A percentile compares a stretch with the other conserved stretches of the same genome.
phyloP scores from a whole-genome alignment of 1,140 invertebrate species.

The Cataglyphis hispanica region DNA sequence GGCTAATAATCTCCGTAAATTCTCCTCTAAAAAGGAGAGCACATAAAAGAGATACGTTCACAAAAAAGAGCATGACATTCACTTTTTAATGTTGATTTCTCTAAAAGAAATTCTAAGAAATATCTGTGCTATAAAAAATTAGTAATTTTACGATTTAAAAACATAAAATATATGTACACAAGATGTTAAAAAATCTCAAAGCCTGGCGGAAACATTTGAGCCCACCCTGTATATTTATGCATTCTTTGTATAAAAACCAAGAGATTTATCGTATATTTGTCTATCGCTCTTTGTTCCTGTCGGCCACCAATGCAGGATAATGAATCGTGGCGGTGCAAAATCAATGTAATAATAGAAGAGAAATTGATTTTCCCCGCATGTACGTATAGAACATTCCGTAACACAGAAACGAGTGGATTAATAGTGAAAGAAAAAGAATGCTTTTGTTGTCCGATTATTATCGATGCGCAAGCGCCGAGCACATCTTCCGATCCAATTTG shows the following conservation, averaged over 20 bases:
- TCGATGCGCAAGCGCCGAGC: constrained; percentile 18
- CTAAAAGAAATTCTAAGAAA: background rate
- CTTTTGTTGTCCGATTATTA: constrained; percentile 34
- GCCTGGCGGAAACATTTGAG: no score
- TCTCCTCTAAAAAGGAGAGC: background rate
- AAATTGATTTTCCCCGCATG: constrained; percentile 26
- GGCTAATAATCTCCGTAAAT: background rate
- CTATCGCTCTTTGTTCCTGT: constrained; percentile 16
- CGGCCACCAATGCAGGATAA: constrained; percentile 13
- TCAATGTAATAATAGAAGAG: constrained; percentile 30
- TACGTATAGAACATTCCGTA: constrained; percentile 26
- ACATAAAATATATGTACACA: background rate
- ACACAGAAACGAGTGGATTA: constrained; percentile 31
- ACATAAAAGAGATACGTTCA: background rate
- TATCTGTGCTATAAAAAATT: background rate
- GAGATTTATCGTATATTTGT: constrained; percentile 27
- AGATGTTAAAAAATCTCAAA: no score
- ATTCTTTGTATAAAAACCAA: background rate
- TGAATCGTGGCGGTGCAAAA: constrained; percentile 21
- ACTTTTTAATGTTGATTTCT: background rate
- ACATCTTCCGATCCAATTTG: constrained; percentile 25
- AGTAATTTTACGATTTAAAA: background rate
- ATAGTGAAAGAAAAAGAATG: constrained; percentile 27
- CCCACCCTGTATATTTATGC: background rate
- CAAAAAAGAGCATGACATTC: background rate